Base-by-base conservation (phyloP, 2,797 vertebrate genomes). In the Pantherophis alleghaniensis region DNA sequence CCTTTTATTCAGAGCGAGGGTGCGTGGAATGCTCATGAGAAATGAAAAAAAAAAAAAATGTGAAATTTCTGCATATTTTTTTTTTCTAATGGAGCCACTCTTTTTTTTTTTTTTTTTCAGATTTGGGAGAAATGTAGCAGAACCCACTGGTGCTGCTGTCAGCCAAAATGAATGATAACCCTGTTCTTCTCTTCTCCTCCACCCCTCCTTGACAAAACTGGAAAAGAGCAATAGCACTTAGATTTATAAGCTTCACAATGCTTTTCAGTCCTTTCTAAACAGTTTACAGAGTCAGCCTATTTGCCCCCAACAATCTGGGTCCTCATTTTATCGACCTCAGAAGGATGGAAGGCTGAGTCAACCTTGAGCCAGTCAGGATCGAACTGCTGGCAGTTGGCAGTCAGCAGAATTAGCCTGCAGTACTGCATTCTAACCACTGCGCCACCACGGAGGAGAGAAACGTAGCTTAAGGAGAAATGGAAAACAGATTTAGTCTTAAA, bases 31-130 rank as follows among this genome's bases (percentile, higher is more conserved):
- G 56, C 96, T 95, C 96, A 95, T 96, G 96, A 95, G 93, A 91
- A 96, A 95, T 91, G 94, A 7, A 47, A 51, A 51, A 51, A 47
- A 51, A 51, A 96, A 96, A 37, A 37, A 37, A 96, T 95, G 94
- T 96, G 96, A 96, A 96, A 95, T 94, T 96, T 96, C 96, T 96
- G 96, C 96, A 96, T 95, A 93, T 96, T 94, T 95, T 92, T 86
- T 96, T 95, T 95, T 92, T 79, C 93, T 95, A 96, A 96, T 95
- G 94, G 95, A 95, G 96, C 96, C 95, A 96, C 96, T 96, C 96
- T 96, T 95, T 95, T n/a, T 61, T 96, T 96, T 96, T 95, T 95
- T n/a, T 61, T 37, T 37, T 3, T 11, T 0, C 94, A 10, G 51
- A 10, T 96, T 96, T 96, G 95, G 86, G 63, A 93, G 94, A 96